Evolutionary conservation across 2,888 invertebrate species (phyloP).

Genomic region (Argyresthia albistria): DNA sequence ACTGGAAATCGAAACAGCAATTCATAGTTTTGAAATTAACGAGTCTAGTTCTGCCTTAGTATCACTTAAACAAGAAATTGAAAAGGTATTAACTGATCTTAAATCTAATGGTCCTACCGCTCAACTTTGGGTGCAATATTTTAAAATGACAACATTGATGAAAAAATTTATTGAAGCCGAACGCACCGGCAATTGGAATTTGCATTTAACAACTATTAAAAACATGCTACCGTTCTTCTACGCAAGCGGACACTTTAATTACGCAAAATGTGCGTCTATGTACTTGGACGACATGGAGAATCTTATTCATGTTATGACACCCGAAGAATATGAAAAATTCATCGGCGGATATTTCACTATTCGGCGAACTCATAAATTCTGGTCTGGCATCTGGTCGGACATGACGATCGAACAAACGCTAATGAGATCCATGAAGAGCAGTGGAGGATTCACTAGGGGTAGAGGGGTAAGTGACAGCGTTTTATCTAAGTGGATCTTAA

Average conservation of each 20-base stretch:
- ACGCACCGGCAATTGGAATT: constrained; percentile 19
- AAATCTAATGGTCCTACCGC: constrained; percentile 1
- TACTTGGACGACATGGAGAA: constrained; percentile 2
- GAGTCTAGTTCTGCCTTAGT: background rate
- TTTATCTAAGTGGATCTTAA: no score
- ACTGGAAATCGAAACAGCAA: background rate
- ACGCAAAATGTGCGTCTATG: background rate
- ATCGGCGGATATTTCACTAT: constrained; percentile 2
- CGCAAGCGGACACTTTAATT: constrained; percentile 22
- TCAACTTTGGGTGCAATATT: constrained; percentile 13
- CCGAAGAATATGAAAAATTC: background rate
- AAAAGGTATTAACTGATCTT: background rate
- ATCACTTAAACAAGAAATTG: background rate
- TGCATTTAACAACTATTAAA: constrained; percentile 20
- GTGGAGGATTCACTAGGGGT: no score
- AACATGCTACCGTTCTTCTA: constrained; percentile 27
- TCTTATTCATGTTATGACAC: background rate
- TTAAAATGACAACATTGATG: constrained; percentile 20
- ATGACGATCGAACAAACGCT: no score
- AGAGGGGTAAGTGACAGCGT: no score
- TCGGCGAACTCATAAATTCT: constrained; percentile 8
- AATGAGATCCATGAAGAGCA: no score
- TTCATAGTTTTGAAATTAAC: background rate
- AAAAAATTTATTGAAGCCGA: constrained; percentile 25
- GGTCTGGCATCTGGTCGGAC: no score